These are phyloP conservation scores for Lytechinus pictus DNA, from an alignment of 35 echinoderm and acorn worm genomes.

Conservation along the genomic window DNA sequence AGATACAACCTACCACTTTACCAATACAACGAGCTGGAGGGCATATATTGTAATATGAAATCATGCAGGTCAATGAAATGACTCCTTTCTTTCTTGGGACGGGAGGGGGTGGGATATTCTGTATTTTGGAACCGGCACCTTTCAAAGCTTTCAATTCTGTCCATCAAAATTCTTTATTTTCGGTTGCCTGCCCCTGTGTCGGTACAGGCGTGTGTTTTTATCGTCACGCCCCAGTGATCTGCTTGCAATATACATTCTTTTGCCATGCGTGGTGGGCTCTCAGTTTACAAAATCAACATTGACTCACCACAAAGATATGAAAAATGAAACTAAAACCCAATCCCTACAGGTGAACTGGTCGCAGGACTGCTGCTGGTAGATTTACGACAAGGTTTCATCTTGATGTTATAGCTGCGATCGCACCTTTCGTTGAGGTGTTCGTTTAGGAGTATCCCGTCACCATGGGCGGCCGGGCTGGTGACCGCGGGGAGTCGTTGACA, in stretches of 20 bases:
- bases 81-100: background rate
- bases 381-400: background rate
- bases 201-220: background rate
- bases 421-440: background rate
- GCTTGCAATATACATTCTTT: background rate
- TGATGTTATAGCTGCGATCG: background rate
- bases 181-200: background rate
- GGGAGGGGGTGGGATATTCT: background rate
- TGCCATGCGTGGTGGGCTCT: background rate
- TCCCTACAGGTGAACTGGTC: background rate
- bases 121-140: background rate
- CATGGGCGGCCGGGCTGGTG: slow-evolving; percentile 27
- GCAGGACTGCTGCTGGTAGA: background rate
- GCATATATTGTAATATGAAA: too few relatives aligned
- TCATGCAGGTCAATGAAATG: background rate
- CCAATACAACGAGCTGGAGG: too few relatives aligned
- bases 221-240: background rate
- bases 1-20: too few relatives aligned
- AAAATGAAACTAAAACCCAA: slow-evolving; percentile 32
- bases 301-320: slow-evolving; percentile 44
- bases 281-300: slow-evolving; percentile 40
- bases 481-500: slow-evolving; percentile 50
- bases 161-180: background rate
- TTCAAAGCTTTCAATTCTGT: background rate
- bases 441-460: background rate